Evolutionary conservation across 2,113 vertebrate species (phyloP), one percentile per base, ranked within the genome.

Genomic region (Grammomys surdaster): DNA sequence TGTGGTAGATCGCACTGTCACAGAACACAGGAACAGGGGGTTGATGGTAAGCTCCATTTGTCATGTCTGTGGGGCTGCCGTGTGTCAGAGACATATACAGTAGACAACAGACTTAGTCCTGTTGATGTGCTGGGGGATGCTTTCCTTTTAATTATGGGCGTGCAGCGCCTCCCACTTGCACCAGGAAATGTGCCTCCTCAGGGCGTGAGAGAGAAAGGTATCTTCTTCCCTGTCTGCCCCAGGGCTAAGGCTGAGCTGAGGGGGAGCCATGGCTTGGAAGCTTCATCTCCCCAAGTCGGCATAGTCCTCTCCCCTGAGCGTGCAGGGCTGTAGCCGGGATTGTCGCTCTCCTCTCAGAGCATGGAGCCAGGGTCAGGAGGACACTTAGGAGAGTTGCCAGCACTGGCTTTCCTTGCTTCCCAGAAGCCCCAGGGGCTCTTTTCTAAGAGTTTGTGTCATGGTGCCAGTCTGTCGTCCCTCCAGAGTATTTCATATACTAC

Each of bases 111-210:
- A 69, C 26, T 78, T 26, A 43, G 48, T 36, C 75, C 84, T 46
- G 0, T 1, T 14, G 9, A 17, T n/a, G 54, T 0, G 0, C 19
- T 11, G 0, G 3, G 22, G 36, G 13, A 19, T 13, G 3, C 67
- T 54, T 93, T 33, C 36, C 16, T 60, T 84, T 75, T 78, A 75
- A 63, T 20, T 43, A 17, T n/a, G 54, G 17, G 20, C 46, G 24
- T 63, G 11, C 43, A 33, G 11, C 9, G 11, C 26, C 3, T 40
- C 19, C 22, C n/a, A 2, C 5, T 65, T 76, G n/a, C n/a, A 48
- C 20, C 7, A 56, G 65, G 33, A 26, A 65, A 67, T 46, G 40
- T 84, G 24, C 8, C 3, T 69, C 88, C 13, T 82, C 46, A 28
- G 51, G 77, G 33, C 54, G 69, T 33, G 14, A 48, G 46, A 65